A percentile compares a stretch with the other conserved stretches of the same genome.
Evolutionary conservation across 1,140 invertebrate species (phyloP).

Genomic region (Danaus plexippus): DNA sequence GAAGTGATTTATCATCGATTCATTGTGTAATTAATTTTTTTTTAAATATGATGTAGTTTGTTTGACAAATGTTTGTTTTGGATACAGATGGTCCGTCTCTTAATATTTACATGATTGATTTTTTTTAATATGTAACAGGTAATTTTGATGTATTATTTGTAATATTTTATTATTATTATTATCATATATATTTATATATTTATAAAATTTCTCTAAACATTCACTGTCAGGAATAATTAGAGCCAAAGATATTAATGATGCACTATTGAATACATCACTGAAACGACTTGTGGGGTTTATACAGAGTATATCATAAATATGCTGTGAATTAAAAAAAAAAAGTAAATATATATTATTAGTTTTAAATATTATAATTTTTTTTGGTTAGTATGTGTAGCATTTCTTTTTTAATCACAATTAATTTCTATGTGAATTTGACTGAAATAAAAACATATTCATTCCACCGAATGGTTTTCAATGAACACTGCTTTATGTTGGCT

Average conservation of each 20-base stretch:
- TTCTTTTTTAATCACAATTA: slow-evolving; percentile 25
- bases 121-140: slow-evolving; percentile 2
- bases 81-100: slow-evolving; percentile 8
- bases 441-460: slow-evolving; percentile 45
- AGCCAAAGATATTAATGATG: slow-evolving; percentile 14
- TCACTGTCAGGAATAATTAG: slow-evolving; percentile 4
- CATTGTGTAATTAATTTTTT: too few relatives aligned
- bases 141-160: slow-evolving; percentile 8
- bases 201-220: slow-evolving; percentile 9
- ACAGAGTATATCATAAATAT: slow-evolving; percentile 26
- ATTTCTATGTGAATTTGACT: slow-evolving; percentile 37
- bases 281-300: slow-evolving; percentile 21
- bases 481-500: slow-evolving; percentile 1
- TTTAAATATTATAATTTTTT: slow-evolving; percentile 7
- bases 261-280: slow-evolving; percentile 8
- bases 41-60: neutral
- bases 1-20: too few relatives aligned
- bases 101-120: slow-evolving; percentile 9
- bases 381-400: slow-evolving; percentile 20
- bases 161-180: slow-evolving; percentile 4
- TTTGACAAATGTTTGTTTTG: neutral
- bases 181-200: too few relatives aligned
- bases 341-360: slow-evolving; percentile 24
- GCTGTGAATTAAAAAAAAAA: neutral
- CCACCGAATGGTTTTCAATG: slow-evolving; percentile 34